phyloP scores from a whole-genome alignment of 2,797 vertebrate genomes.

The Dermochelys coriacea region DNA sequence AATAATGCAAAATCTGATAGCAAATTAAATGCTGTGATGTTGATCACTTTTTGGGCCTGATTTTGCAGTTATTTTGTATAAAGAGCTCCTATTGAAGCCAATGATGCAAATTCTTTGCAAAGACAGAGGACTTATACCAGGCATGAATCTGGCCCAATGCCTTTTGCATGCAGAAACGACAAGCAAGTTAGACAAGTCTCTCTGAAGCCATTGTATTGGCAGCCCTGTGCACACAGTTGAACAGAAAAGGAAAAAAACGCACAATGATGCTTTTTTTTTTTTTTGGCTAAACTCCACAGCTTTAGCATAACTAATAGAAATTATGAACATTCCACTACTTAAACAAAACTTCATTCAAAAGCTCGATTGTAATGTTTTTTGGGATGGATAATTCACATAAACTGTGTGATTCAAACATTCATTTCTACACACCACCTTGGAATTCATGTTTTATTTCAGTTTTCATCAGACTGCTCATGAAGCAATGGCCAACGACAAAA shows the following conservation, averaged over 20 bases:
- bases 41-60: background rate
- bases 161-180: background rate
- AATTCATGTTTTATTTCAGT: slow-evolving; percentile 73
- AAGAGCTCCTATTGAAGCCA: background rate
- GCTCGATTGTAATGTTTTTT: slow-evolving; percentile 47
- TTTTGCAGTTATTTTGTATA: background rate
- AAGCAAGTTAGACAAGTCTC: background rate
- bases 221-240: rapidly evolving
- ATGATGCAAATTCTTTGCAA: background rate
- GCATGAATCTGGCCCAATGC: background rate
- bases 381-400: slow-evolving; percentile 63
- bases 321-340: slow-evolving; percentile 48
- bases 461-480: slow-evolving; percentile 56
- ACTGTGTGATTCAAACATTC: slow-evolving; percentile 43
- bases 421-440: slow-evolving; percentile 9
- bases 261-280: slow-evolving; percentile 16
- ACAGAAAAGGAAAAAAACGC: slow-evolving; percentile 22
- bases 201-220: slow-evolving; percentile 4
- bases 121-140: background rate
- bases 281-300: slow-evolving; percentile 44
- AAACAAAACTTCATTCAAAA: slow-evolving; percentile 64
- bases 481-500: slow-evolving; percentile 52
- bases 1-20: background rate
- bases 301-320: slow-evolving; percentile 59
- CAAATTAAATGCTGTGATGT: background rate